These are phyloP conservation scores for Ganaspis brasiliensis DNA, from an alignment of 2,888 invertebrate species.

Conservation along the genomic window DNA sequence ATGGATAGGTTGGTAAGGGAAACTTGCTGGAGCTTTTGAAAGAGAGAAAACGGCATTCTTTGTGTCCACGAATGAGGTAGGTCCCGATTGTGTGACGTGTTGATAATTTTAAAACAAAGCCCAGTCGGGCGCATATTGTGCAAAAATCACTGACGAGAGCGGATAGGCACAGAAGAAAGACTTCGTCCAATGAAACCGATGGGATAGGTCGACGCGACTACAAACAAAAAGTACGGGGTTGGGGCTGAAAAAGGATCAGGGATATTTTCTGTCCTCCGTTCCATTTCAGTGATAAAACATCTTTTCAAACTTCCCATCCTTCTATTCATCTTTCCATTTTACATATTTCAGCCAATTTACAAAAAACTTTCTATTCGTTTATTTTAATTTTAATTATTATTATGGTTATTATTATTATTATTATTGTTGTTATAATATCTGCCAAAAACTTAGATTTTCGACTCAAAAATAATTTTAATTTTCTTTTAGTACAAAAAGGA, in stretches of 20 bases:
- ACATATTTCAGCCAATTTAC: neutral
- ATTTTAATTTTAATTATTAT: too few relatives aligned
- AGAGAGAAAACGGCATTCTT: slow-evolving; percentile 68
- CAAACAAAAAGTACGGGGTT: slow-evolving; percentile 22
- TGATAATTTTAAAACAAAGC: slow-evolving; percentile 74
- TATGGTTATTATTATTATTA: too few relatives aligned
- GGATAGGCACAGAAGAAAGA: slow-evolving; percentile 31
- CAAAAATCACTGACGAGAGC: slow-evolving; percentile 42
- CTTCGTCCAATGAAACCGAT: slow-evolving; percentile 34
- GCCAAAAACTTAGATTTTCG: too few relatives aligned
- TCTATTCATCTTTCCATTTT: slow-evolving; percentile 11
- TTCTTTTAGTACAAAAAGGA: too few relatives aligned
- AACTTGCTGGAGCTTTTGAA: slow-evolving; percentile 35
- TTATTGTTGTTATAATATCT: too few relatives aligned
- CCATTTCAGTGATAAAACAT: slow-evolving; percentile 24
- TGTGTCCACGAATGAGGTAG: slow-evolving; percentile 68
- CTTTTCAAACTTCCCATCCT: neutral
- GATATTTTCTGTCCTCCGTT: slow-evolving; percentile 28
- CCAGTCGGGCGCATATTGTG: slow-evolving; percentile 35
- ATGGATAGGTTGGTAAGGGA: neutral
- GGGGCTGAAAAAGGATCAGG: slow-evolving; percentile 2
- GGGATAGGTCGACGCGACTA: slow-evolving; percentile 31
- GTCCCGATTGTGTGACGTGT: slow-evolving; percentile 78
- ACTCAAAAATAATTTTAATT: too few relatives aligned
- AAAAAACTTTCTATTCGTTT: too few relatives aligned